phyloP scores from a whole-genome alignment of 2,888 invertebrate genomes.

The Phalera bucephala region DNA sequence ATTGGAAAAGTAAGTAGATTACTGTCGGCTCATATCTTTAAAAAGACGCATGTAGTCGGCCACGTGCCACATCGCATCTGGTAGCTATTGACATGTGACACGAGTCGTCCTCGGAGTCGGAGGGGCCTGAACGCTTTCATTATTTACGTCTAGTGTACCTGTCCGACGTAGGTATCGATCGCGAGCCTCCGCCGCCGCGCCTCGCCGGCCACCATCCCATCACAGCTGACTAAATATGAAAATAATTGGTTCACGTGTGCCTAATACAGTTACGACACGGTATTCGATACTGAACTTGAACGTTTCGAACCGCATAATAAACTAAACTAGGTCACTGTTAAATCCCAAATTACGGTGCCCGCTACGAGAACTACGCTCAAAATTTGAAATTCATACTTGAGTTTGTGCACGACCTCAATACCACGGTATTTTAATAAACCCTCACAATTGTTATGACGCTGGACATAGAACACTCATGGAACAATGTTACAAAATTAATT shows the following conservation, averaged over 20 bases:
- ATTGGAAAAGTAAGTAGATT: slow-evolving; percentile 17
- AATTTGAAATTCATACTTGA: neutral
- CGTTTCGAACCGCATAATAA: slow-evolving; percentile 7
- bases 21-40: slow-evolving; percentile 20
- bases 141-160: slow-evolving; percentile 66
- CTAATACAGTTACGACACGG: slow-evolving; percentile 43
- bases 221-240: slow-evolving; percentile 53
- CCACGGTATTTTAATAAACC: neutral
- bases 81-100: slow-evolving; percentile 62
- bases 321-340: slow-evolving; percentile 12
- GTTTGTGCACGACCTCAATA: neutral
- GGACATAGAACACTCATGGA: no score
- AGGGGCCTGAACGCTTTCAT: slow-evolving; percentile 60
- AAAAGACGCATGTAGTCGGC: slow-evolving; percentile 26
- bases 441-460: no score
- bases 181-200: slow-evolving; percentile 37
- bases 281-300: slow-evolving; percentile 26
- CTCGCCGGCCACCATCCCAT: slow-evolving; percentile 37
- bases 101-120: slow-evolving; percentile 39
- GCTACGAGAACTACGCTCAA: neutral
- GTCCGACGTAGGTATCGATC: slow-evolving; percentile 51
- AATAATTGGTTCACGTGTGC: slow-evolving; percentile 55
- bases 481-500: no score
- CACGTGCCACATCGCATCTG: slow-evolving; percentile 36
- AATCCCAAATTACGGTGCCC: slow-evolving; percentile 2